Base-by-base conservation (phyloP, 1,140 invertebrate genomes). In the Sitodiplosis mosellana region DNA sequence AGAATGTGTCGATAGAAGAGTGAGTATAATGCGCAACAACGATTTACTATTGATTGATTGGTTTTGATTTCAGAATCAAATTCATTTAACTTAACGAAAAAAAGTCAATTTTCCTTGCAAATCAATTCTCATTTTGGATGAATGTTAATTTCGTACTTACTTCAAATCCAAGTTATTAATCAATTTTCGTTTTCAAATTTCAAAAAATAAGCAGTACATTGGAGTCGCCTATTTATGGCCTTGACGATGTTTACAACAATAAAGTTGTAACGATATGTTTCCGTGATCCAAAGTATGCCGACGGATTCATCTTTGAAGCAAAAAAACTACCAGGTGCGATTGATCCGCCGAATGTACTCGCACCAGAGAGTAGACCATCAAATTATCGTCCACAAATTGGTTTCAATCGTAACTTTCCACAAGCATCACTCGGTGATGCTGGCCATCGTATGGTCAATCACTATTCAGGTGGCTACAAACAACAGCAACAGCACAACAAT, bases 241-340 rank as follows among this genome's bases (percentile, higher is more conserved):
- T 81, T 38, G 61, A 71, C 2, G 73, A 74, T 19, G 65, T 81
- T 15, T 58, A 58, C 20, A 69, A 67, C 21, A 79, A 79, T 62
- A 56, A 56, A 10, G 72, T 74, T 58, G 72, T 66, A 55, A 89
- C 86, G 57, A 73, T 87, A 1, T 68, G 77, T 38, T 95, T 73
- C 61, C 63, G 77, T 48, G 89, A 96, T 73, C 90, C 89, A 1
- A 69, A 75, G 51, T 96, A 83, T 68, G 65, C 71, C 1, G 69
- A 69, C 2, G 78, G 78, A 52, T 87, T 76, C 59, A 69, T 89
- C 12, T 95, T 90, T 65, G 77, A 80, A 17, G 83, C 91, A 12
- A 73, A 66, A 34, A 69, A 76, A 37, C 66, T 95, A 34, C 66
- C 76, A 46, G 74, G 75, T 7, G 80, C 76, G 17, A 71, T 71